These are phyloP conservation scores for Cephus rjabovi DNA, from an alignment of 2,888 invertebrate species.

Conservation along the genomic window DNA sequence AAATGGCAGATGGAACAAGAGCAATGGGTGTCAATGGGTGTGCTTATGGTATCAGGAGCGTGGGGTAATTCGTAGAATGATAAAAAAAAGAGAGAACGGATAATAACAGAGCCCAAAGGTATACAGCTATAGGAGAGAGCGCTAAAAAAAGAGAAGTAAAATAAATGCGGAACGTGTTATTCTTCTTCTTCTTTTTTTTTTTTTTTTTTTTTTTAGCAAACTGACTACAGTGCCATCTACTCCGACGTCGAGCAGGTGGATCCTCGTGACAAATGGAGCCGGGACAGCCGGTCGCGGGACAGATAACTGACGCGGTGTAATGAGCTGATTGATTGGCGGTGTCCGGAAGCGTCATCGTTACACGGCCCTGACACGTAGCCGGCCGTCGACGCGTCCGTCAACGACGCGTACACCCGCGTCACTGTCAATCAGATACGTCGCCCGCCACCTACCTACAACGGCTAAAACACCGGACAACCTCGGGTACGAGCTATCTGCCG, in stretches of 20 bases:
- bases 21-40: background rate
- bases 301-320: constrained; percentile 53
- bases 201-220: background rate
- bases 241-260: constrained; percentile 1
- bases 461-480: background rate
- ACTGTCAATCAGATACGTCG: constrained; percentile 38
- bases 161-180: background rate
- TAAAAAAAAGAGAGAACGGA: background rate
- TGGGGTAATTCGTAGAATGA: background rate
- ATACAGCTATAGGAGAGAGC: background rate
- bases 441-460: constrained; percentile 11
- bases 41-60: background rate
- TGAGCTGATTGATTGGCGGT: constrained; percentile 60
- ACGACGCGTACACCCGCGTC: constrained; percentile 32
- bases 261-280: constrained; percentile 1
- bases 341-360: constrained; percentile 54
- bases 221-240: background rate
- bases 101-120: background rate
- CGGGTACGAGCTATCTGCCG: background rate
- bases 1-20: background rate
- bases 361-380: constrained; percentile 38
- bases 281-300: background rate
- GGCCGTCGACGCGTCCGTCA: constrained; percentile 9
- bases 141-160: background rate
- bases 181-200: background rate